phyloP scores from a whole-genome alignment of 2,888 invertebrate genomes.

The Eurytoma adleriae region DNA sequence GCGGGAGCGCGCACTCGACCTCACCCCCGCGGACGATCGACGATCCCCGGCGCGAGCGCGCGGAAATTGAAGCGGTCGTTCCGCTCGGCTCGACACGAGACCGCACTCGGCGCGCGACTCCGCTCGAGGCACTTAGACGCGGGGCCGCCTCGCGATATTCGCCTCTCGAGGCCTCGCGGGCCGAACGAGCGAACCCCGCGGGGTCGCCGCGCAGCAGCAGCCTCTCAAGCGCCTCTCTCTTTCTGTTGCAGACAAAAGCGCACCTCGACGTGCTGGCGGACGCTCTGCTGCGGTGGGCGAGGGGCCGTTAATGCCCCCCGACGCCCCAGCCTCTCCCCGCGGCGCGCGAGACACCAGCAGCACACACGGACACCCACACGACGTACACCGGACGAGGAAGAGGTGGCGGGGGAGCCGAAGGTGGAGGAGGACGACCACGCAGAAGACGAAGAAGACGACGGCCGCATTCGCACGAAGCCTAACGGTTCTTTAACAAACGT shows the following conservation, averaged over 20 bases:
- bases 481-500: slow-evolving; percentile 38
- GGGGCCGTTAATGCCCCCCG: slow-evolving; percentile 86
- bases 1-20: too few relatives aligned
- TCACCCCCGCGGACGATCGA: too few relatives aligned
- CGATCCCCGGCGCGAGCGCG: too few relatives aligned
- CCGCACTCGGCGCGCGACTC: too few relatives aligned
- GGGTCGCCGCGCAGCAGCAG: background rate
- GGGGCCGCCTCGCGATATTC: too few relatives aligned
- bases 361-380: slow-evolving; percentile 6
- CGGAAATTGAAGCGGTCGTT: too few relatives aligned
- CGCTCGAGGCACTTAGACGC: too few relatives aligned
- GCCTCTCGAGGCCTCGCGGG: too few relatives aligned
- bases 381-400: background rate
- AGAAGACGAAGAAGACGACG: slow-evolving; percentile 1
- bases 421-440: slow-evolving; percentile 12
- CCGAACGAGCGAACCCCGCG: too few relatives aligned
- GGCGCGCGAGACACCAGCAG: background rate
- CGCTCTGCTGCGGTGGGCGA: slow-evolving; percentile 94
- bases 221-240: slow-evolving; percentile 28
- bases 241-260: slow-evolving; percentile 90
- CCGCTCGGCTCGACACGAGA: too few relatives aligned
- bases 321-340: slow-evolving; percentile 9
- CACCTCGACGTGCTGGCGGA: slow-evolving; percentile 96
- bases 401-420: background rate
- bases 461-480: slow-evolving; percentile 17